These are phyloP conservation scores for Oscheius sp. DNA, from an alignment of 2,888 invertebrate genomes.

Conservation along the genomic window DNA sequence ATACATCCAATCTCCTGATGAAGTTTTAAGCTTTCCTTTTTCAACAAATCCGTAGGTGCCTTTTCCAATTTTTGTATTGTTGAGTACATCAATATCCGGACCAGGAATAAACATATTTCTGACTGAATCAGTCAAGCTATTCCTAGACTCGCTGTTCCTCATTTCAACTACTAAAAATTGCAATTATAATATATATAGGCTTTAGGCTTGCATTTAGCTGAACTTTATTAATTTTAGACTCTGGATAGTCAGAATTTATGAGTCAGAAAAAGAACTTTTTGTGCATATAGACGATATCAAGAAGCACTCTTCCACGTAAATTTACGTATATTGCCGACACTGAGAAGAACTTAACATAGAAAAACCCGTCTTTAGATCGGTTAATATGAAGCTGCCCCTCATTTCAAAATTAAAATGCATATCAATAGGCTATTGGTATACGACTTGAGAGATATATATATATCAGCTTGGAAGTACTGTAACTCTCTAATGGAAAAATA, in stretches of 20 bases:
- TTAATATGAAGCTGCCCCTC: no score
- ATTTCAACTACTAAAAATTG: background rate
- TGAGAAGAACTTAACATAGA: no score
- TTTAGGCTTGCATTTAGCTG: background rate
- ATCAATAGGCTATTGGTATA: no score
- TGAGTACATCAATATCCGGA: conserved; percentile 32
- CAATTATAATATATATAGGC: background rate
- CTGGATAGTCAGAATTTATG: background rate
- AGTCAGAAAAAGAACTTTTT: background rate
- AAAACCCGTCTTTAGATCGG: no score
- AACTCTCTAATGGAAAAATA: no score
- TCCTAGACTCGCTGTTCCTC: background rate
- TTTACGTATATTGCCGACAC: background rate
- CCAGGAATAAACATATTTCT: conserved; percentile 20
- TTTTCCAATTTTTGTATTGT: conserved; percentile 35
- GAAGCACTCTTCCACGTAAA: background rate
- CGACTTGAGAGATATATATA: no score
- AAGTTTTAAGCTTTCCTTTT: conserved; percentile 29
- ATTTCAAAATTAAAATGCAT: background rate
- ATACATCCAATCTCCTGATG: conserved; percentile 15
- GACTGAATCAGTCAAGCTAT: conserved; percentile 11
- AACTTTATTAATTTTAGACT: background rate
- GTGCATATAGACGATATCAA: background rate
- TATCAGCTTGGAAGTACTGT: no score
- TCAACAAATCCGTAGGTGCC: conserved; percentile 47